Conservation (phyloP, 37 sponge, comb jelly and placozoan genomes). For the Agelas oroides region DNA sequence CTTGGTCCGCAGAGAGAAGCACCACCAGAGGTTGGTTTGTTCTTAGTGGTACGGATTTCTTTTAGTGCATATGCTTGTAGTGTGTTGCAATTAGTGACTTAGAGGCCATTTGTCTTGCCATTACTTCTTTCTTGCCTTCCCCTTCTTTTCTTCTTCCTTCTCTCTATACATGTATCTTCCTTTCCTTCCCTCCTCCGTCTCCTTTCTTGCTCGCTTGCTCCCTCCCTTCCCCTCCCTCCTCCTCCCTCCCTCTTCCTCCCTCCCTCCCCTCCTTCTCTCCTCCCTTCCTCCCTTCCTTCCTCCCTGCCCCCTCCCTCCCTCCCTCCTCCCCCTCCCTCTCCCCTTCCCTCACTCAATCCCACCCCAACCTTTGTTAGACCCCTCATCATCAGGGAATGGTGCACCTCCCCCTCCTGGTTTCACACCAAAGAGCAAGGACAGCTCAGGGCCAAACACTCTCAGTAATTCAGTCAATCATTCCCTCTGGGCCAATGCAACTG, state of each 20-base stretch:
- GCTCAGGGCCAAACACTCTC: background rate
- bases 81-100: no score
- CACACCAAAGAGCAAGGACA: slow-evolving; percentile 22
- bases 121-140: no score
- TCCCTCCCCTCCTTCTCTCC: no score
- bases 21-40: no score
- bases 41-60: no score
- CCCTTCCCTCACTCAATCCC: background rate
- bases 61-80: no score
- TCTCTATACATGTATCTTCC: no score
- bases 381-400: background rate
- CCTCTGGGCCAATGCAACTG: slow-evolving; percentile 2
- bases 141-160: no score
- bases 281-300: background rate
- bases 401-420: slow-evolving; percentile 60
- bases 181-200: background rate
- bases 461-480: slow-evolving; percentile 15
- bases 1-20: no score
- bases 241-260: no score
- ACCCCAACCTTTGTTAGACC: background rate
- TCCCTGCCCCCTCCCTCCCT: background rate
- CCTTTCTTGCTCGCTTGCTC: no score
- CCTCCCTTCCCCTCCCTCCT: background rate
- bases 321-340: background rate
- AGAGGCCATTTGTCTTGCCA: no score